Percentiles rank a stretch among this genome's conserved stretches.
Evolutionary conservation across 2,797 vertebrate genomes (phyloP).

Genomic region (Sebastes nivosus): DNA sequence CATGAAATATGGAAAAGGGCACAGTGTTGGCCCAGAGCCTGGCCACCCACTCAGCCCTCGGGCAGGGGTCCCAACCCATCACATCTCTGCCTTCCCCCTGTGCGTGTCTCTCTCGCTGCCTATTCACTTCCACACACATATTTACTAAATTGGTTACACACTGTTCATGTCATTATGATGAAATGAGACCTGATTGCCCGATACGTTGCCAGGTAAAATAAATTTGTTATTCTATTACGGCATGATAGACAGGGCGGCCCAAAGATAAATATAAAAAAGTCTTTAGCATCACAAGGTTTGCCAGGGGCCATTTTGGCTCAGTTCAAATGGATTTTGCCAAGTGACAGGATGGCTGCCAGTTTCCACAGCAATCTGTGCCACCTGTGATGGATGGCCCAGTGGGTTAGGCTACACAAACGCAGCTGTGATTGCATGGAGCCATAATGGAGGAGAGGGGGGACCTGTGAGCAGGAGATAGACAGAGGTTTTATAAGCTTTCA

Average conservation of each 20-base stretch:
- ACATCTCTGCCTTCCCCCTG: slow-evolving; percentile 27
- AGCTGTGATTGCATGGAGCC: slow-evolving; percentile 72
- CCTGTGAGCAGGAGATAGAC: slow-evolving; percentile 80
- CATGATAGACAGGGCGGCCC: slow-evolving; percentile 65
- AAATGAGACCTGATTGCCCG: slow-evolving; percentile 66
- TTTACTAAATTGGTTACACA: slow-evolving; percentile 66
- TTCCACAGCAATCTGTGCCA: slow-evolving; percentile 80
- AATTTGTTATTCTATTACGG: slow-evolving; percentile 73
- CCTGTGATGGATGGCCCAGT: slow-evolving; percentile 84
- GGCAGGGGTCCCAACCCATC: slow-evolving; percentile 56
- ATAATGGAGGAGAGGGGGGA: slow-evolving; percentile 67
- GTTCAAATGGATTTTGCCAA: slow-evolving; percentile 74
- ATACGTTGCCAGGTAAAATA: slow-evolving; percentile 76
- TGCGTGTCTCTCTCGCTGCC: slow-evolving; percentile 10
- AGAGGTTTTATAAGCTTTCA: slow-evolving; percentile 71
- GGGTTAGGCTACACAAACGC: slow-evolving; percentile 75
- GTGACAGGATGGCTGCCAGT: slow-evolving; percentile 79
- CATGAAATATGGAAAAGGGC: slow-evolving; percentile 74
- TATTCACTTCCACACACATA: slow-evolving; percentile 34
- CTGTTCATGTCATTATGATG: slow-evolving; percentile 63
- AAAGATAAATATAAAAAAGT: slow-evolving; percentile 70
- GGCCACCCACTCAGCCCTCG: slow-evolving; percentile 62
- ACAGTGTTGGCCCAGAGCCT: slow-evolving; percentile 64
- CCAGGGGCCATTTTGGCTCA: slow-evolving; percentile 79
- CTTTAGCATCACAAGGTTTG: slow-evolving; percentile 74